Conservation (phyloP, 2,888 invertebrate genomes). For the Drosophila anomelani region DNA sequence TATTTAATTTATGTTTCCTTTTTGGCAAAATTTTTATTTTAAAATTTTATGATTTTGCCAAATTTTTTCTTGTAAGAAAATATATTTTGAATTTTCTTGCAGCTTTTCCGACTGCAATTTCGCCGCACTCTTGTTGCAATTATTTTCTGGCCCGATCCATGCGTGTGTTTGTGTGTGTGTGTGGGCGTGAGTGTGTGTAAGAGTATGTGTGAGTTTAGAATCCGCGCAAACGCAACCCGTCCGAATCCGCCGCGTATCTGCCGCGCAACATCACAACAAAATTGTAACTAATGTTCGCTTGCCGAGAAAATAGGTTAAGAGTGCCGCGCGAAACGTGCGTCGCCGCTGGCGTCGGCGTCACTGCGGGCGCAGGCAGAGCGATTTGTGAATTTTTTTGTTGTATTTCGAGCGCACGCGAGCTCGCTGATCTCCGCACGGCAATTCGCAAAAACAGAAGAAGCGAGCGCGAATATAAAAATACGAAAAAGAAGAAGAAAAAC, state of each 20-base stretch:
- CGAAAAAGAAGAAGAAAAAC: constrained; percentile 19
- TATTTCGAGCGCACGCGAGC: constrained; percentile 67
- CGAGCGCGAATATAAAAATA: constrained; percentile 14
- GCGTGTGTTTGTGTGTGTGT: constrained; percentile 25
- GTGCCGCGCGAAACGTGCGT: constrained; percentile 76
- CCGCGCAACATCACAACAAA: constrained; percentile 84
- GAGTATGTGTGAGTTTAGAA: constrained; percentile 67
- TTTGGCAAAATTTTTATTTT: background rate
- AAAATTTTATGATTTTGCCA: background rate
- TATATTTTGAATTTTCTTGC: constrained; percentile 9
- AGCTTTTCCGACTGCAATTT: constrained; percentile 49
- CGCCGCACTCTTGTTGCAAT: constrained; percentile 29
- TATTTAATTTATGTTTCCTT: background rate
- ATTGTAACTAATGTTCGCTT: constrained; percentile 83
- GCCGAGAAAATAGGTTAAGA: constrained; percentile 82
- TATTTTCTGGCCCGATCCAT: constrained; percentile 40
- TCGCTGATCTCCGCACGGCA: constrained; percentile 76
- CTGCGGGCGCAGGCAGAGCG: constrained; percentile 58
- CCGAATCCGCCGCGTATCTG: constrained; percentile 82
- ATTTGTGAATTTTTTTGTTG: constrained; percentile 50
- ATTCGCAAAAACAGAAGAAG: constrained; percentile 70
- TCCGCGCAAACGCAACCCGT: constrained; percentile 79
- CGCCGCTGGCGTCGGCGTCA: constrained; percentile 36
- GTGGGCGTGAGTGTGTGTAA: constrained; percentile 29
- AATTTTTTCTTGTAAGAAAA: background rate